These are phyloP conservation scores for Himalopsyche anomala DNA, from an alignment of 2,888 invertebrate genomes.

Conservation along the genomic window DNA sequence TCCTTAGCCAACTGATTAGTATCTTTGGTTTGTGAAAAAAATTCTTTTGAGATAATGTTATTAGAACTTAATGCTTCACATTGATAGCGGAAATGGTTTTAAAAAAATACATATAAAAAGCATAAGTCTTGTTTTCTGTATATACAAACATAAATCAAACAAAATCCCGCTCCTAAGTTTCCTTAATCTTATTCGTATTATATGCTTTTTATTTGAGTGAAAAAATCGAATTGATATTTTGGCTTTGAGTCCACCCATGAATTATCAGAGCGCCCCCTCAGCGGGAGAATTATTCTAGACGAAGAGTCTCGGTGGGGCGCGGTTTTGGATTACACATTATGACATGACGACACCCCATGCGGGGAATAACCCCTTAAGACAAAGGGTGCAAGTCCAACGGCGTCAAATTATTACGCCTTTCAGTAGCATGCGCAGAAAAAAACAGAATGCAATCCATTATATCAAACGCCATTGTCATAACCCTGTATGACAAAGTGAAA, in stretches of 20 bases:
- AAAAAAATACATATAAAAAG: too few species aligned
- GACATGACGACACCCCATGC: conserved; percentile 41
- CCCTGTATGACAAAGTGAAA: not conserved
- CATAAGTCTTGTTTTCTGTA: too few species aligned
- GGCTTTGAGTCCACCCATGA: not conserved
- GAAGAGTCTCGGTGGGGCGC: conserved; percentile 54
- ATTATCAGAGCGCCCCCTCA: conserved; percentile 46
- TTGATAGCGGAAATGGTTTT: too few species aligned
- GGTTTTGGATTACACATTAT: conserved; percentile 44
- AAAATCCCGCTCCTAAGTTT: too few species aligned
- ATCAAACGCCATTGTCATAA: conserved; percentile 38
- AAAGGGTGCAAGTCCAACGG: conserved; percentile 47
- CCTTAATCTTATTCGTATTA: too few species aligned
- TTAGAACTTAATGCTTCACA: too few species aligned
- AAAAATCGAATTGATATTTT: not conserved
- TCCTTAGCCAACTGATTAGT: too few species aligned
- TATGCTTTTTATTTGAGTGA: too few species aligned
- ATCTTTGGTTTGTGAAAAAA: too few species aligned
- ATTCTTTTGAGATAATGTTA: too few species aligned
- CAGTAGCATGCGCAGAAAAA: conserved; percentile 56
- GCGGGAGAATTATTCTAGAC: conserved; percentile 56
- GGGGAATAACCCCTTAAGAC: conserved; percentile 43
- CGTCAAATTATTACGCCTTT: conserved; percentile 55
- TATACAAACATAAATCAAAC: too few species aligned
- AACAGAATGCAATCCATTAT: conserved; percentile 57